phyloP scores from a whole-genome alignment of 2,797 vertebrate genomes.

The Nyctibius grandis region DNA sequence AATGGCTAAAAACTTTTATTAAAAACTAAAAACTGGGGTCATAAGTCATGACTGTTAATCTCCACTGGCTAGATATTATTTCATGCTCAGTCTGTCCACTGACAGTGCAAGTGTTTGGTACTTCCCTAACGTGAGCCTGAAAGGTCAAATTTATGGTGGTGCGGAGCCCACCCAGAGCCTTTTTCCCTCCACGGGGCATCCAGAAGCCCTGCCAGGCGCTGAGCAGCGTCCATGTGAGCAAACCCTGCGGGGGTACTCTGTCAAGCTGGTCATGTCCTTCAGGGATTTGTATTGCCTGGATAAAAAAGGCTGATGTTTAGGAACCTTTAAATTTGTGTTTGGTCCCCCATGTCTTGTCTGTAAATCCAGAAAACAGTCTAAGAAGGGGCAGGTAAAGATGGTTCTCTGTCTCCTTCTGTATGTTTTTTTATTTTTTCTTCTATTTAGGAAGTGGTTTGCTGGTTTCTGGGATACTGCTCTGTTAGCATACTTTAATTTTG shows the following conservation, averaged over 20 bases:
- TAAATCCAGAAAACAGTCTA: neutral
- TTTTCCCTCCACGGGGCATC: neutral
- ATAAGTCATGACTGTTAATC: constrained; percentile 14
- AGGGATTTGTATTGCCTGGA: neutral
- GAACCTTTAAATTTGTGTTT: neutral
- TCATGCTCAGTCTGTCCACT: neutral
- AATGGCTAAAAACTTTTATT: neutral
- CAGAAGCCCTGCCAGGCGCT: neutral
- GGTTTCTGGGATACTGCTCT: neutral
- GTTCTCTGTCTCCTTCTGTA: neutral
- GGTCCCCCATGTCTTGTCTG: neutral
- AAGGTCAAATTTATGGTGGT: neutral
- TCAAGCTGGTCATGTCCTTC: neutral
- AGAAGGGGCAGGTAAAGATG: neutral
- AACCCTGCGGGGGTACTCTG: neutral
- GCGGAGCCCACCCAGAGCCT: neutral
- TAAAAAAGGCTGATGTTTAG: neutral
- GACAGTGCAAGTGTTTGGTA: neutral
- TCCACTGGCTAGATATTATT: constrained; percentile 7
- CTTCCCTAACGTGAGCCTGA: neutral
- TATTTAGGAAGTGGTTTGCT: neutral
- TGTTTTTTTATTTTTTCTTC: neutral
- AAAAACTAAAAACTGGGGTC: neutral
- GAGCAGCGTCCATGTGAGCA: neutral
- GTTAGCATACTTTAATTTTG: neutral